Evolutionary conservation across 2,797 vertebrate genomes (phyloP).

Genomic region (Chrysocyon brachyurus): DNA sequence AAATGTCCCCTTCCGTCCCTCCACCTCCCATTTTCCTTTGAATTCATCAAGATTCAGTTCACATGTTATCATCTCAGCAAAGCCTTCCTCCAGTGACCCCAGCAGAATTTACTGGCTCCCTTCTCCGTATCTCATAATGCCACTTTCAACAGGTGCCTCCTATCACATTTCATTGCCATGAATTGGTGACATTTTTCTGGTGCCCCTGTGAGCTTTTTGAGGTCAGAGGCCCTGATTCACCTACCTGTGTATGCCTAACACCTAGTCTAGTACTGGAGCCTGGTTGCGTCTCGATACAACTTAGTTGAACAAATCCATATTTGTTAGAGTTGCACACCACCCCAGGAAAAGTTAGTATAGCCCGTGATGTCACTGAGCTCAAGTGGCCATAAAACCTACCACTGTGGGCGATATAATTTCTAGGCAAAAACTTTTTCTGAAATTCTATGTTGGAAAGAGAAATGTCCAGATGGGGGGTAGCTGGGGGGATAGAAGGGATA

Average conservation of each 20-base stretch:
- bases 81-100: too few relatives aligned
- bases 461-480: accelerated
- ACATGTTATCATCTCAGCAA: not conserved
- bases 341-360: too few relatives aligned
- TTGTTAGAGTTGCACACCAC: not conserved
- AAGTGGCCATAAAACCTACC: too few relatives aligned
- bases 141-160: too few relatives aligned
- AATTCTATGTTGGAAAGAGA: not conserved
- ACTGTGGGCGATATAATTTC: not conserved
- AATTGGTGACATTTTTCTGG: not conserved
- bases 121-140: too few relatives aligned
- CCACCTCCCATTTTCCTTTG: not conserved
- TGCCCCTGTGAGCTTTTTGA: not conserved
- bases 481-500: not conserved
- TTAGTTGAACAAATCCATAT: not conserved
- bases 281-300: too few relatives aligned
- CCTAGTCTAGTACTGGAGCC: too few relatives aligned
- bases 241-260: not conserved
- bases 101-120: not conserved
- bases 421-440: not conserved
- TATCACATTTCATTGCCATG: not conserved
- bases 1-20: not conserved
- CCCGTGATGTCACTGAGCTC: not conserved
- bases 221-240: too few relatives aligned
- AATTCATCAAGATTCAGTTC: not conserved